Evolutionary conservation across 2,113 vertebrate genomes (phyloP).

Genomic region (Alexandromys fortis): DNA sequence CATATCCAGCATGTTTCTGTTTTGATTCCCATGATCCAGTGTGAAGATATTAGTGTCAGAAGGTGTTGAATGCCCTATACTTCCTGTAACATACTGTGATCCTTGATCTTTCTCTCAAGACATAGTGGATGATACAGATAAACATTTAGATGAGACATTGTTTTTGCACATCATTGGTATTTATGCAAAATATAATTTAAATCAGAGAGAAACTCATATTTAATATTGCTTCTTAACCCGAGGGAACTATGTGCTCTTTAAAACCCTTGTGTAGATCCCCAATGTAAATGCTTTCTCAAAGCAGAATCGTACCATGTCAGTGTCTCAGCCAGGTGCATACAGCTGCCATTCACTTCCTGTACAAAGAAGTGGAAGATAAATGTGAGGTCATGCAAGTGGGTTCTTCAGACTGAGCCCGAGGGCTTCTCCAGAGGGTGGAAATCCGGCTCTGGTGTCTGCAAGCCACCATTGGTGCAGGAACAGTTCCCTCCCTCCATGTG

Average conservation of each 20-base stretch:
- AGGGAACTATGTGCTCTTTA: background rate
- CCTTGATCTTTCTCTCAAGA: background rate
- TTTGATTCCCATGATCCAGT: background rate
- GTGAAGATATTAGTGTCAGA: background rate
- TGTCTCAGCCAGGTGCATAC: background rate
- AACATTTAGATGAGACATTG: background rate
- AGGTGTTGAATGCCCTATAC: background rate
- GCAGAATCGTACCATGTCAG: background rate
- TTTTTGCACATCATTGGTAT: constrained; percentile 7
- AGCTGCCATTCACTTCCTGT: background rate
- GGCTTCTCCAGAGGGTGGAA: background rate
- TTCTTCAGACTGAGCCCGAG: background rate
- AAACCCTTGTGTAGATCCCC: background rate
- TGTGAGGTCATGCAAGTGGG: background rate
- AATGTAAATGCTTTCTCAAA: background rate
- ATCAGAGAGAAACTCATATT: background rate
- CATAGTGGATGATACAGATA: background rate
- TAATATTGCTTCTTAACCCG: constrained; percentile 20
- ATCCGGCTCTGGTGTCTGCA: background rate
- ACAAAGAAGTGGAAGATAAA: constrained; percentile 3
- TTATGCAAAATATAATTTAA: constrained; percentile 24
- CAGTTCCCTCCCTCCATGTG: background rate
- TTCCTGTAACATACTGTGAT: background rate
- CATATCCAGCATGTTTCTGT: background rate
- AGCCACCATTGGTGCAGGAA: background rate